Evolutionary conservation across 2,113 vertebrate species (phyloP).

Genomic region (Dasyornis broadbenti): DNA sequence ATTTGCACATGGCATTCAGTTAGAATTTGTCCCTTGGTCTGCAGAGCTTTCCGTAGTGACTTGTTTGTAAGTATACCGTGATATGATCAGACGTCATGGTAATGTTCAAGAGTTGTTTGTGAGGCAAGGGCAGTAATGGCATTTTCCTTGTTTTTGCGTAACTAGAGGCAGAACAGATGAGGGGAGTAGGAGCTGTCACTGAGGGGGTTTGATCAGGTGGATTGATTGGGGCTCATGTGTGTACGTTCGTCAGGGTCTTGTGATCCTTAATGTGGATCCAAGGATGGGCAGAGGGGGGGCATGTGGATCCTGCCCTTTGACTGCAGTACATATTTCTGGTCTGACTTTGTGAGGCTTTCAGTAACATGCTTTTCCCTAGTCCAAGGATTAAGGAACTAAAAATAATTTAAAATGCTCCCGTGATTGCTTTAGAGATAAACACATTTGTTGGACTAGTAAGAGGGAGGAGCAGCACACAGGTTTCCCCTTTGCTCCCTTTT

Average conservation of each 20-base stretch:
- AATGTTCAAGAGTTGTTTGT: background rate
- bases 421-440: background rate
- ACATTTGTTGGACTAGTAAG: background rate
- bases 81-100: background rate
- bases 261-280: background rate
- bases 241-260: background rate
- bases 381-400: background rate
- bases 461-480: background rate
- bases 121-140: background rate
- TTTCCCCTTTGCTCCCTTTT: background rate
- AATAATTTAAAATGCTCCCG: background rate
- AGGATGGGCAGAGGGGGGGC: background rate
- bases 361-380: background rate
- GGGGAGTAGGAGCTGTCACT: background rate
- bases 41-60: background rate
- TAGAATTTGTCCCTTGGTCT: background rate
- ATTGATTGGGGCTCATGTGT: background rate
- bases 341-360: background rate
- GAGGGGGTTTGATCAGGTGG: background rate
- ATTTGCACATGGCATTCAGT: fast-evolving
- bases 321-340: background rate
- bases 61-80: background rate
- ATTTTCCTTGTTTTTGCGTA: background rate
- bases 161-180: background rate
- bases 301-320: background rate